Base-by-base conservation (phyloP, 2,113 vertebrate species). In the Cebidichthys violaceus region DNA sequence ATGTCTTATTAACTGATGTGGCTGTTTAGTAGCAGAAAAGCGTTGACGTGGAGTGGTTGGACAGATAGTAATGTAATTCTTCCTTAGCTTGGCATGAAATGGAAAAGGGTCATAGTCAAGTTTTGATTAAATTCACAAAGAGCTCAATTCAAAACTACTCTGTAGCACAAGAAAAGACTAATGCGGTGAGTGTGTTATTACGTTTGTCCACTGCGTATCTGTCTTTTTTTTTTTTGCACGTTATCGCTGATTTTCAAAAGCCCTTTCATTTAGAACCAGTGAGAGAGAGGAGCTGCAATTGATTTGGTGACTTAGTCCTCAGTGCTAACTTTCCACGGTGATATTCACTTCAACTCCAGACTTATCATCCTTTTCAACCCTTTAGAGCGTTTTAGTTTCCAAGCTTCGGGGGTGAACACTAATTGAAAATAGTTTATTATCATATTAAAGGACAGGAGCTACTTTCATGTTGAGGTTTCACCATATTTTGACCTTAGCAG, bases 381-480 rank as follows among this genome's bases (percentile, higher is more conserved):
- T 79, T 88, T 43, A 22, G 15, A 84, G 77, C 76, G 61, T 82
- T 86, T 66, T 4, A 43, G 67, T 61, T 75, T 79, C 85, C 15
- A 57, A 83, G 78, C 82, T 83, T 79, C 39, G 22, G 86, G 86
- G 89, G 45, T 85, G 89, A 89, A 87, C 77, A 68, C 76, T 90
- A 87, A 93, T 85, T 92, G 82, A 90, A 90, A 83, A 87, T 37
- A 77, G 41, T 69, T 59, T 77, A 78, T 89, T 84, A 87, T 60
- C 88, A 89, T 83, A 90, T 82, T 85, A 85, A 89, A 92, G 79
- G 59, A 79, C 9, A 61, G 31, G 24, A 77, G 22, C 41, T 24
- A 5, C 82, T 86, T 90, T 92, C 74, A 90, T 82, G 87, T 83
- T 52, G 24, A 79, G 77, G 29, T 80, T 74, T 85, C 33, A 11